A percentile compares a stretch with the other conserved stretches of the same genome.
Conservation (phyloP, 2,888 invertebrate species). For the Callinectes sapidus region DNA sequence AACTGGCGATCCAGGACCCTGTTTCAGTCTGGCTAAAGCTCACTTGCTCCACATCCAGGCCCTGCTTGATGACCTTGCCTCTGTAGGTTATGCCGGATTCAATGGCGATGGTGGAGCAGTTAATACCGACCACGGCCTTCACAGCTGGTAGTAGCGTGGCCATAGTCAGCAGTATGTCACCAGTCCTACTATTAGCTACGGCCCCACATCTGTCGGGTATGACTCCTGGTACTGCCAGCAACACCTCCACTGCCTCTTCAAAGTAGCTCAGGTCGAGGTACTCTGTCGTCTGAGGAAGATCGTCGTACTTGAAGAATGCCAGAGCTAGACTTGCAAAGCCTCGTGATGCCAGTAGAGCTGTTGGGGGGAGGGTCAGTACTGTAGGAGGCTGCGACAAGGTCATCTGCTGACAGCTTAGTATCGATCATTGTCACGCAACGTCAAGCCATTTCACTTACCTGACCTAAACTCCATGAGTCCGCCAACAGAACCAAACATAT, state of each 20-base stretch:
- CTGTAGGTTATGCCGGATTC: conserved; percentile 17
- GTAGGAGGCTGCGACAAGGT: conserved; percentile 25
- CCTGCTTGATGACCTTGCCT: conserved; percentile 46
- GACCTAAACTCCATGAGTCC: conserved; percentile 66
- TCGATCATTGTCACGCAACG: background rate
- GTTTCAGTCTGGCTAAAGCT: background rate
- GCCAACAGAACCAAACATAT: conserved; percentile 62
- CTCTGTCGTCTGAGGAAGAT: conserved; percentile 45
- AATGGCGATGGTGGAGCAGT: conserved; percentile 16
- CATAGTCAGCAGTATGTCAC: conserved; percentile 47
- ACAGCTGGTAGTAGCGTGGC: conserved; percentile 53
- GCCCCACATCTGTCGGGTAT: conserved; percentile 64
- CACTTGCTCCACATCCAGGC: background rate
- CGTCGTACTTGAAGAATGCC: conserved; percentile 59
- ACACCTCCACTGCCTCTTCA: conserved; percentile 63
- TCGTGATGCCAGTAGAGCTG: conserved; percentile 68
- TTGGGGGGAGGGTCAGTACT: background rate
- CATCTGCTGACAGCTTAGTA: background rate
- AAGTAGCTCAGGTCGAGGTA: conserved; percentile 63
- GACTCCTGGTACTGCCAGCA: conserved; percentile 55
- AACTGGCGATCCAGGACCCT: background rate
- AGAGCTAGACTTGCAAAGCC: conserved; percentile 61
- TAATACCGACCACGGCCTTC: conserved; percentile 64
- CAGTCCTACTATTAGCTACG: conserved; percentile 55
- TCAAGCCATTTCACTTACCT: conserved; percentile 44